Evolutionary conservation across 1,140 invertebrate species (phyloP), one percentile per base, ranked within the genome.

Genomic region (Pseudoatta argentina): DNA sequence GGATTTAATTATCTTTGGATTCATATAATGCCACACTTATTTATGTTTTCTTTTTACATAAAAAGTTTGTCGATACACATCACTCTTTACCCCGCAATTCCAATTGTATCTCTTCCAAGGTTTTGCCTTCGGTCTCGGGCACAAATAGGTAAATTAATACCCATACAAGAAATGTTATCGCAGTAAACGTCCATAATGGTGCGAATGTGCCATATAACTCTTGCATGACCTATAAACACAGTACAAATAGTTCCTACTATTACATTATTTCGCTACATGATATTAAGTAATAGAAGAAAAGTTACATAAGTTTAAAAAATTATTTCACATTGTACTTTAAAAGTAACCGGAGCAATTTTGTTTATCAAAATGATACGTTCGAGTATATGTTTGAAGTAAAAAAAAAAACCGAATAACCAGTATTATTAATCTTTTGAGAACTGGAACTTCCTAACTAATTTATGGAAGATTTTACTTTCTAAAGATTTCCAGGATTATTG

Each of bases 91-190:
- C 79, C 61, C 87, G 86, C n/a, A 95, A 86, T 87, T 94, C 93
- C 66, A 92, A 87, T 77, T 95, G 93, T 90, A 97, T 96, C 92
- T 97, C 96, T 87, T 97, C 96, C 83, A 97, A 93, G 53, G 92
- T 95, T 89, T 96, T 96, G n/a, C 96, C 96, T 91, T 97, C 97
- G 4, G 97, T 97, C 93, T 97, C 97, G 3, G 96, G 96, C 44
- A 97, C 94, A 83, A 96, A 96, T 66, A 96, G 93, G 85, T 95
- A 96, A 78, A 97, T 94, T 53, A 96, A 93, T 16, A 97, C 87
- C 90, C 95, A 94, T 30, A 97, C 94, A 73, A 96, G 30, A 34
- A 95, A 89, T 5, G 96, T 96, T 87, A 97, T 93, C 24, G 91
- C 93, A 6, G 96, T 93, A 90, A 96, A 97, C 83, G 95, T 91